Evolutionary conservation across 2,797 vertebrate genomes (phyloP), one percentile per base, ranked within the genome.

Genomic region (Carapus acus): DNA sequence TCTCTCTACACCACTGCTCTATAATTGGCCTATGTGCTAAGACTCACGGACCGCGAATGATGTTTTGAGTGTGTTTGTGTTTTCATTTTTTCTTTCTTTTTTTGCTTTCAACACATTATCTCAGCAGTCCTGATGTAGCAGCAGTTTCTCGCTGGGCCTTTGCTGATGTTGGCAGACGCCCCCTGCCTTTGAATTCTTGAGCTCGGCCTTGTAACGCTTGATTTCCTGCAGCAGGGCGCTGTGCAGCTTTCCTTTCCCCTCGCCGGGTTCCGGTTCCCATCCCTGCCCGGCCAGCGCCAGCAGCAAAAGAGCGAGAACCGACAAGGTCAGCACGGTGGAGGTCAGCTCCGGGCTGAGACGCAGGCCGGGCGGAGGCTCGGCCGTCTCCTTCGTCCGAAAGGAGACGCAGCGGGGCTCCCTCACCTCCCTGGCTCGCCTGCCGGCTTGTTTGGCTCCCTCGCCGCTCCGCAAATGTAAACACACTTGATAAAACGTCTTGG

Each of bases 401-500:
- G 85, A 89, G 17, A 93, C 79, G 2, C 95, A 98, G 19, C 69
- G 72, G 44, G 78, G 67, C 52, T 66, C 79, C 56, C 51, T 58
- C 65, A 51, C 69, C 8, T 63, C 73, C 56, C 55, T 67, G 18
- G 51, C 52, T 43, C 74, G 75, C 63, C 46, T 61, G 47, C 43
- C 65, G 50, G 16, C 16, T 2, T 57, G 69, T 52, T 69, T 73
- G 15, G 85, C 69, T 34, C 85, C 79, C 74, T 90, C 86, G 49
- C 78, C 80, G 58, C 79, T 84, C 58, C 85, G 85, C 56, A 90
- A 82, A 36, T 88, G 91, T 52, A 98, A 89, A 40, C 96, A 98
- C 55, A 91, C 92, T 69, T 87, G 85, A 76, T 98, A 96, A 71
- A 91, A 87, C 0, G 92, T 96, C 77, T 82, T 86, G 22, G 90